phyloP scores from a whole-genome alignment of 2,797 vertebrate genomes.

The Capromys pilorides region DNA sequence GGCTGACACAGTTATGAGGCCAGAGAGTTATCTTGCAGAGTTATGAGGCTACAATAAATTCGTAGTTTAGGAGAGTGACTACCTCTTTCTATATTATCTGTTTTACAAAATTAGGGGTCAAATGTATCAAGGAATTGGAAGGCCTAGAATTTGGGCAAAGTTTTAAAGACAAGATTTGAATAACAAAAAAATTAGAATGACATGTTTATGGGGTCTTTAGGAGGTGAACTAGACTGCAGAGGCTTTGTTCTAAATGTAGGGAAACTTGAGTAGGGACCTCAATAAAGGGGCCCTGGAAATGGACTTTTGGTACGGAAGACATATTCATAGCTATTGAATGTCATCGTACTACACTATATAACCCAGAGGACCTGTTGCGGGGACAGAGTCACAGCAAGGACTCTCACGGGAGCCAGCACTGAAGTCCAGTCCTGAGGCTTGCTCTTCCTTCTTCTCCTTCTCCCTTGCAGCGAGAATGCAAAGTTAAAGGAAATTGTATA shows the following conservation, averaged over 20 bases:
- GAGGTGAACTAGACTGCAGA: background rate
- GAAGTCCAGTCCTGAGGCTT: background rate
- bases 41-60: background rate
- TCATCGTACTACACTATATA: background rate
- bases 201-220: background rate
- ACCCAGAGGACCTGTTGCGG: background rate
- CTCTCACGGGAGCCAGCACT: background rate
- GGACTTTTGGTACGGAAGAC: background rate
- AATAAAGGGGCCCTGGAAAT: background rate
- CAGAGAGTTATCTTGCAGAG: background rate
- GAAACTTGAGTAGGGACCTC: background rate
- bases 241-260: background rate
- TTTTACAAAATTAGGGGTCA: background rate
- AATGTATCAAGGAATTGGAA: conserved; percentile 3
- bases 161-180: background rate
- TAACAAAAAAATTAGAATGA: background rate
- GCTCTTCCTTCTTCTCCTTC: background rate
- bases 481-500: background rate
- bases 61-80: background rate
- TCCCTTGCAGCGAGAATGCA: background rate
- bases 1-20: background rate
- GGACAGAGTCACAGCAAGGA: background rate
- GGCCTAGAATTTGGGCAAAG: background rate
- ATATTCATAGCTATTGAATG: too few relatives aligned
- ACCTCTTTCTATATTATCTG: background rate